Evolutionary conservation across 2,888 invertebrate genomes (phyloP), one percentile per base, ranked within the genome.

Genomic region (Nebria brevicollis): DNA sequence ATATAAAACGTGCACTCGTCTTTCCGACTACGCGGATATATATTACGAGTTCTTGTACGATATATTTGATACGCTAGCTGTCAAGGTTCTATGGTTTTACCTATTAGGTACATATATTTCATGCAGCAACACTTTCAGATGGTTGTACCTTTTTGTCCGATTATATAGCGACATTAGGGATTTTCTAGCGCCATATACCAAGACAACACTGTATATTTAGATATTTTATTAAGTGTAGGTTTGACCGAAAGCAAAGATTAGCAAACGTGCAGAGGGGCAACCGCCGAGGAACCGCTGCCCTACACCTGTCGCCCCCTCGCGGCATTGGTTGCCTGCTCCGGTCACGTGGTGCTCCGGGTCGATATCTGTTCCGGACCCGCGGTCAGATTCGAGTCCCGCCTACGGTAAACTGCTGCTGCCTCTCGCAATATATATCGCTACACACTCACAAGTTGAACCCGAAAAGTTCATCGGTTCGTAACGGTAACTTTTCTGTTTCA

Each of bases 341-440:
- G 81, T 81, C 81, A 81, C 81, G 81, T 81, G 81, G 73, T 66
- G 42, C 77, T 65, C 73, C 73, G 77, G 81, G 76, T 81, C 81
- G 81, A 81, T 81, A 81, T 80, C 80, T 80, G 80, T 80, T 80
- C 80, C 80, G 75, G 80, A 65, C 73, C 77, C 74, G 66, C 79
- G 79, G 79, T 79, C 79, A 79, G 74, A 75, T 79, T 64, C 68
- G 79, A 77, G 75, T 72, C 75, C 74, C 79, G 79, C 79, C 74
- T 75, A 78, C 79, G 43, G 72, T 75, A 73, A 42, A 78, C 65
- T 34, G 75, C 65, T 26, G 10, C 20, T 25, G 13, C 26, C 65
- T 65, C 13, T 13, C 20, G 15, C 34, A 65, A 8, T 66, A 66
- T 65, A 54, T 76, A 65, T 20, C 68, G 64, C 10, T 54, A 77